These are phyloP conservation scores for Sceloporus tristichus DNA, from an alignment of 2,113 vertebrate species.

Conservation along the genomic window DNA sequence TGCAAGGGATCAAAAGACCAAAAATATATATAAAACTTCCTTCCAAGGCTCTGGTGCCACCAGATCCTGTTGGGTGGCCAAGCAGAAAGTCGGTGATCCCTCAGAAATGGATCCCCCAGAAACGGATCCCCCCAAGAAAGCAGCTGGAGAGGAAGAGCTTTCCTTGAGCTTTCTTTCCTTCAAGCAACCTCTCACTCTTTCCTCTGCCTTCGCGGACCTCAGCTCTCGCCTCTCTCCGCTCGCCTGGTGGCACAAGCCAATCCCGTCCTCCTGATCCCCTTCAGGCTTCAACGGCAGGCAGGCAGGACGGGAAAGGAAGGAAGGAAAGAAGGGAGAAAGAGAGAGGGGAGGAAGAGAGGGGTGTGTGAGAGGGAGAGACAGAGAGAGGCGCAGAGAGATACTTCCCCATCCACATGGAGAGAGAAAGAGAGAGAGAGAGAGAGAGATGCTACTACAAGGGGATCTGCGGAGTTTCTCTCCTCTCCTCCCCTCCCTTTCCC, in stretches of 20 bases:
- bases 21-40: too few species aligned
- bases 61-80: too few species aligned
- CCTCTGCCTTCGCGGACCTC: neutral
- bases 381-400: slow-evolving; percentile 61
- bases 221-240: slow-evolving; percentile 36
- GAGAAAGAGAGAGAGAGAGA: neutral
- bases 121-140: neutral
- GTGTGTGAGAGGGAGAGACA: too few species aligned
- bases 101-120: too few species aligned
- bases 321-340: neutral
- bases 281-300: slow-evolving; percentile 65
- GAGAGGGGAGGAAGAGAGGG: slow-evolving; percentile 59
- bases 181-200: neutral
- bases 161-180: slow-evolving; percentile 47
- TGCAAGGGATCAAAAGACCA: too few species aligned
- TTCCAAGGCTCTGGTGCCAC: too few species aligned
- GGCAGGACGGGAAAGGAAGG: slow-evolving; percentile 22
- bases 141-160: neutral
- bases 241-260: slow-evolving; percentile 68
- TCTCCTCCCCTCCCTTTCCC: neutral
- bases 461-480: slow-evolving; percentile 69
- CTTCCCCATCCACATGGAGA: slow-evolving; percentile 71
- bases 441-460: slow-evolving; percentile 70
- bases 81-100: too few species aligned
- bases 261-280: slow-evolving; percentile 66